A percentile compares a stretch with the other conserved stretches of the same genome.
Evolutionary conservation across 2,113 vertebrate genomes (phyloP).

Genomic region (Chaenocephalus aceratus): DNA sequence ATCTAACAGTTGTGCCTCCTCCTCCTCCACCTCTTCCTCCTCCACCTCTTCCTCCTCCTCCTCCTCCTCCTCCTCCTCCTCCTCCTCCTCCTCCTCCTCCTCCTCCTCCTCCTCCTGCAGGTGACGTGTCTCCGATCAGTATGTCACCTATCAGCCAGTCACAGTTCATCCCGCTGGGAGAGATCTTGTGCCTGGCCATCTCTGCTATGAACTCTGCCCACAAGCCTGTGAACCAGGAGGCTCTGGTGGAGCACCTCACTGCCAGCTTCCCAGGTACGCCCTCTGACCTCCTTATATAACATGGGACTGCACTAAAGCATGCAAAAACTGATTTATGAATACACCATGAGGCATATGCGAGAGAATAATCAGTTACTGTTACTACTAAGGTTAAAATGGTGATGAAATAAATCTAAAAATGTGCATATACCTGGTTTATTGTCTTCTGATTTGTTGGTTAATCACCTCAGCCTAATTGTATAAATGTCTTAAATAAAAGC

Average conservation of each 20-base stretch:
- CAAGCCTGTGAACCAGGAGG: slow-evolving; percentile 98
- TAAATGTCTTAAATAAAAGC: not conserved
- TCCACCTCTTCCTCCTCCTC: slow-evolving; percentile 46
- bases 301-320: not conserved
- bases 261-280: slow-evolving; percentile 97
- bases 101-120: slow-evolving; percentile 77
- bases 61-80: slow-evolving; percentile 47
- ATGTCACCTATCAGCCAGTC: slow-evolving; percentile 99
- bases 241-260: slow-evolving; percentile 97
- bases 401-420: not conserved
- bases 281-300: not conserved
- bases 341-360: not conserved
- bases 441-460: slow-evolving; percentile 4
- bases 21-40: slow-evolving; percentile 50
- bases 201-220: slow-evolving; percentile 98
- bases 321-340: not conserved
- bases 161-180: slow-evolving; percentile 99
- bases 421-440: not conserved
- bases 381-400: not conserved
- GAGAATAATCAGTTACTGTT: not conserved
- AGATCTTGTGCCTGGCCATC: slow-evolving; percentile 99
- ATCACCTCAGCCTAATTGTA: not conserved
- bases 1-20: slow-evolving; percentile 66
- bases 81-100: slow-evolving; percentile 49
- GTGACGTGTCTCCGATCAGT: slow-evolving; percentile 99